Percentiles rank a stretch among this genome's conserved stretches.
Conservation (phyloP, 2,113 vertebrate genomes). For the Canis aureus region DNA sequence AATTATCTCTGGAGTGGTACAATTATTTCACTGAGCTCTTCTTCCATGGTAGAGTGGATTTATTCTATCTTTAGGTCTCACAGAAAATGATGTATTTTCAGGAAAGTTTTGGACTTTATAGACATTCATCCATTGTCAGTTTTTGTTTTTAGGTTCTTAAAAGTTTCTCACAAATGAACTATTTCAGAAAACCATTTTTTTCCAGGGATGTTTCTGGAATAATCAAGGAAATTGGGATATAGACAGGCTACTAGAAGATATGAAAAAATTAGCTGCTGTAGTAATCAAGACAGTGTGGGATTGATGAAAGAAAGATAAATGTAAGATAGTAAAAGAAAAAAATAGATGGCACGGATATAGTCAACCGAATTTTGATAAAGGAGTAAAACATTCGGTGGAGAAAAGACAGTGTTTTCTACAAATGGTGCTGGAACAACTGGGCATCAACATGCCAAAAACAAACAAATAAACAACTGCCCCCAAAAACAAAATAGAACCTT, state of each 20-base stretch:
- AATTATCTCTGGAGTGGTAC: not conserved
- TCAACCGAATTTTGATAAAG: not conserved
- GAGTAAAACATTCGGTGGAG: not conserved
- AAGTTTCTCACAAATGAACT: not conserved
- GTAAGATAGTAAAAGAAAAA: not conserved
- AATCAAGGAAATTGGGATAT: not conserved
- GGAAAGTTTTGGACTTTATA: constrained; percentile 29
- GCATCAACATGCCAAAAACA: not conserved
- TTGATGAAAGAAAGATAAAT: not conserved
- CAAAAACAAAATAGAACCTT: not conserved
- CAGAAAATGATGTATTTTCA: not conserved
- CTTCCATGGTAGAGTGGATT: constrained; percentile 12
- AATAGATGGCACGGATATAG: not conserved
- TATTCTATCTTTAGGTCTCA: constrained; percentile 51
- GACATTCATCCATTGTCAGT: not conserved
- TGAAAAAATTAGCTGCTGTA: not conserved
- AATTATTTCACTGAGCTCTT: constrained; percentile 60
- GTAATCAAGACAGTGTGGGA: not conserved
- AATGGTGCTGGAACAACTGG: not conserved
- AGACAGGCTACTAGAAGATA: not conserved
- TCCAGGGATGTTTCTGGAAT: not conserved
- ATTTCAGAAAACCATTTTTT: not conserved
- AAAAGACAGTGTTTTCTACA: not conserved
- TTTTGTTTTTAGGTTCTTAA: not conserved
- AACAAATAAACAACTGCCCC: not conserved